Conservation (phyloP, 2,797 vertebrate species). For the Phrynocephalus guinanensis region DNA sequence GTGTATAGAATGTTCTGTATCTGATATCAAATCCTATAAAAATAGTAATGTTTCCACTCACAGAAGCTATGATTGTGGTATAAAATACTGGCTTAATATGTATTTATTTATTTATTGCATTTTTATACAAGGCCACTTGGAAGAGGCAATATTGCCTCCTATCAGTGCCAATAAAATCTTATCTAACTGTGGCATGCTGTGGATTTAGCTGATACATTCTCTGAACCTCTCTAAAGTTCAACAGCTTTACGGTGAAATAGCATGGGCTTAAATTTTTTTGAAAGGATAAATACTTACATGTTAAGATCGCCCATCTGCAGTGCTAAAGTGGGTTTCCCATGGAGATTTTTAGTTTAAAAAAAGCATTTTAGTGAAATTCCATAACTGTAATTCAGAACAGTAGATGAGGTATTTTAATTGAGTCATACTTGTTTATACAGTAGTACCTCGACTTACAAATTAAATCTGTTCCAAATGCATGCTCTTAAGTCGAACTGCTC, state of each 20-base stretch:
- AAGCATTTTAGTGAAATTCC: too few species aligned
- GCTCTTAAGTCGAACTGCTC: too few species aligned
- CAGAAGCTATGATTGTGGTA: not conserved
- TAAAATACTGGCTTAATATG: not conserved
- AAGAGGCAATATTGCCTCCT: too few species aligned
- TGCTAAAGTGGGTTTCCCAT: not conserved
- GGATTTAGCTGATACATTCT: not conserved
- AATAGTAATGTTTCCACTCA: not conserved
- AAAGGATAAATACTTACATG: not conserved
- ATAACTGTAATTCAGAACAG: too few species aligned
- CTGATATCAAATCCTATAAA: not conserved
- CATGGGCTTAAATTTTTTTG: not conserved
- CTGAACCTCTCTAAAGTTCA: not conserved
- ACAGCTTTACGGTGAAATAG: too few species aligned
- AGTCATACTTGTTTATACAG: too few species aligned
- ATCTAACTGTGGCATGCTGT: not conserved
- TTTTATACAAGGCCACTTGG: too few species aligned
- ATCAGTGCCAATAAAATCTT: not conserved
- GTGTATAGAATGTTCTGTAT: not conserved
- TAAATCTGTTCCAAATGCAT: too few species aligned
- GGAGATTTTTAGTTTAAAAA: not conserved
- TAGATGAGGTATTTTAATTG: too few species aligned
- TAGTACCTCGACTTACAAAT: too few species aligned
- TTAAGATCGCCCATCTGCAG: not conserved
- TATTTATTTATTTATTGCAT: too few species aligned